Conservation (phyloP, 1,140 invertebrate genomes). For the Planococcus citri region DNA sequence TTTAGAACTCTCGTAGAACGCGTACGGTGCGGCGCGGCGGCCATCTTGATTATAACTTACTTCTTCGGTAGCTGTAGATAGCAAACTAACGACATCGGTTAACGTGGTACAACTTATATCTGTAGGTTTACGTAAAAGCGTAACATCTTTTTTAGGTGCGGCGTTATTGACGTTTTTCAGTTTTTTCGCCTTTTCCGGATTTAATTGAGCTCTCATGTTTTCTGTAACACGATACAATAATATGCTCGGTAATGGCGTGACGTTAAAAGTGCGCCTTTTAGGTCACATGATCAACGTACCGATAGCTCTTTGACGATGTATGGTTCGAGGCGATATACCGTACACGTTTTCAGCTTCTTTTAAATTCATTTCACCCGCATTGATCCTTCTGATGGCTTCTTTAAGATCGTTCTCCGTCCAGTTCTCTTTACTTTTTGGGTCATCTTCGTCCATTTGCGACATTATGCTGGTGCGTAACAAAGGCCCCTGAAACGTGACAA, state of each 20-base stretch:
- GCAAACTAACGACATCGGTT: constrained; percentile 43
- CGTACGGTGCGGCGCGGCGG: too few relatives aligned
- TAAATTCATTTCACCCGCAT: constrained; percentile 10
- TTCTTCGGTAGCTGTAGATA: constrained; percentile 47
- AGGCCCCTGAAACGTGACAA: background rate
- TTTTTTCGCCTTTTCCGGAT: constrained; percentile 6
- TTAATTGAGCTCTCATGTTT: constrained; percentile 13
- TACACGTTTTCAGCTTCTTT: constrained; percentile 11
- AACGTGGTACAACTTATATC: constrained; percentile 46
- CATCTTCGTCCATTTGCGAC: background rate
- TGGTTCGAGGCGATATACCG: constrained; percentile 10
- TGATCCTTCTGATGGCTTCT: constrained; percentile 9
- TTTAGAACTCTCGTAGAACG: background rate
- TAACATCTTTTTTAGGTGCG: constrained; percentile 32
- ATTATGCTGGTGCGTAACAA: background rate
- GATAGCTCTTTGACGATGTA: constrained; percentile 8
- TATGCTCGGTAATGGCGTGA: too few relatives aligned
- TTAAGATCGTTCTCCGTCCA: constrained; percentile 7
- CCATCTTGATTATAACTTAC: constrained; percentile 31
- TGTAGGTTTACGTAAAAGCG: constrained; percentile 47
- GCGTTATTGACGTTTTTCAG: background rate
- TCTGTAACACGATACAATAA: background rate
- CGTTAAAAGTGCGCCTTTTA: background rate
- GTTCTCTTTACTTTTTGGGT: background rate
- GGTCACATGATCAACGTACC: background rate